phyloP scores from a whole-genome alignment of 2,888 invertebrate genomes.

The Nephrotoma appendiculata region DNA sequence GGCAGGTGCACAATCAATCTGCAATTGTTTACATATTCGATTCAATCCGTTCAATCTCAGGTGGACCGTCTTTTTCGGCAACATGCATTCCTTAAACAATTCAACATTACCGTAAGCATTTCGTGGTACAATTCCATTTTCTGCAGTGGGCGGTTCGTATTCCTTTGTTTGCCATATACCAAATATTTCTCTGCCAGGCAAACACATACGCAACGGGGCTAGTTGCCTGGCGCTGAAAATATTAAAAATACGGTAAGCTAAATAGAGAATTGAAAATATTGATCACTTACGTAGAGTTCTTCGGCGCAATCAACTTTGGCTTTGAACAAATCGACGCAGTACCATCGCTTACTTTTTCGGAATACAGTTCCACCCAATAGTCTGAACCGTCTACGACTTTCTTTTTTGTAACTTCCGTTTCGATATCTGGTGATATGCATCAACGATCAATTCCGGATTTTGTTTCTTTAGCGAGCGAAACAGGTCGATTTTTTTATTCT shows the following conservation, averaged over 20 bases:
- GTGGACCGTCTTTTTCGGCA: constrained; percentile 81
- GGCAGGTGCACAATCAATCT: constrained; percentile 88
- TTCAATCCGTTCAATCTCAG: constrained; percentile 71
- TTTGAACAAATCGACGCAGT: constrained; percentile 63
- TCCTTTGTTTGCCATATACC: constrained; percentile 92
- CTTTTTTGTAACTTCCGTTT: constrained; percentile 14
- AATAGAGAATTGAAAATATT: background rate
- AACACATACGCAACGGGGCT: constrained; percentile 71
- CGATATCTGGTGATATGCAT: constrained; percentile 46
- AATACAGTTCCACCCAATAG: constrained; percentile 77
- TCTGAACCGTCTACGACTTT: constrained; percentile 40
- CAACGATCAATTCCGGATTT: constrained; percentile 34
- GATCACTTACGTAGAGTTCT: constrained; percentile 52
- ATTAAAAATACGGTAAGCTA: background rate
- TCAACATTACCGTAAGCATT: constrained; percentile 98
- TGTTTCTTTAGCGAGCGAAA: background rate
- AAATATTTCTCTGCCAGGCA: constrained; percentile 82
- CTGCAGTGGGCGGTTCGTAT: constrained; percentile 80
- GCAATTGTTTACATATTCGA: constrained; percentile 72
- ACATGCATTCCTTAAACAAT: constrained; percentile 82
- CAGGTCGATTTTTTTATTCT: background rate
- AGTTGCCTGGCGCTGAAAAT: constrained; percentile 47
- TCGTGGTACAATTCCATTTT: constrained; percentile 83
- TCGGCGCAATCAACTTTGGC: constrained; percentile 62
- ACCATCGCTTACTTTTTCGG: constrained; percentile 79